Evolutionary conservation across 2,797 vertebrate species (phyloP).

Genomic region (Pangasius krempfi): DNA sequence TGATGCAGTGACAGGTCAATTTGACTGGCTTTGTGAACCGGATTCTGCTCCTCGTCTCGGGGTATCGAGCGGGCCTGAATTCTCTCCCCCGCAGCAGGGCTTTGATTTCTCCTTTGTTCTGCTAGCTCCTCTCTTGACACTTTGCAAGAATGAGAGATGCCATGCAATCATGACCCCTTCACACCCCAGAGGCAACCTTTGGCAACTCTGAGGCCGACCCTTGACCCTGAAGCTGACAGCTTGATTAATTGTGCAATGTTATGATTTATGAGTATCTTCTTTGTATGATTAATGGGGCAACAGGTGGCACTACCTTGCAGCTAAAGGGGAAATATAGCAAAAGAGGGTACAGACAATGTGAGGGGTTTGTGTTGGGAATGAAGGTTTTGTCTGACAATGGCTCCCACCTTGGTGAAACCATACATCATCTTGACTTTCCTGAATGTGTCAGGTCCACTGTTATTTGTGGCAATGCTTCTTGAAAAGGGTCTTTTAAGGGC

Average conservation of each 20-base stretch:
- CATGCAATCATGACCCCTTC: slow-evolving; percentile 88
- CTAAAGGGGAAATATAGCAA: slow-evolving; percentile 87
- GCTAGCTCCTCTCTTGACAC: slow-evolving; percentile 85
- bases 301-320: slow-evolving; percentile 94
- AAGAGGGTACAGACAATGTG: slow-evolving; percentile 74
- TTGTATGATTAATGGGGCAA: slow-evolving; percentile 98
- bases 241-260: slow-evolving; percentile 99
- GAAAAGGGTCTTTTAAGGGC: slow-evolving; percentile 65
- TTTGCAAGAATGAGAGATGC: slow-evolving; percentile 97
- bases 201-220: slow-evolving; percentile 88
- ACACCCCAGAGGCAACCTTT: slow-evolving; percentile 90
- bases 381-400: slow-evolving; percentile 71
- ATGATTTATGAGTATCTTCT: slow-evolving; percentile 99
- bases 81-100: slow-evolving; percentile 78
- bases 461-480: slow-evolving; percentile 63
- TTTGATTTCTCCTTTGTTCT: slow-evolving; percentile 94
- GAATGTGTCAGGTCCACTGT: slow-evolving; percentile 68
- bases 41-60: slow-evolving; percentile 78
- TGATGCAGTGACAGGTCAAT: slow-evolving; percentile 92
- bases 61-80: slow-evolving; percentile 70
- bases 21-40: slow-evolving; percentile 85
- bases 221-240: slow-evolving; percentile 93
- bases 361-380: slow-evolving; percentile 70
- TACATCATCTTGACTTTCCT: slow-evolving; percentile 83
- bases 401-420: slow-evolving; percentile 73